Conservation (phyloP, 1,140 invertebrate genomes). For the Thereuonema tuberculata region DNA sequence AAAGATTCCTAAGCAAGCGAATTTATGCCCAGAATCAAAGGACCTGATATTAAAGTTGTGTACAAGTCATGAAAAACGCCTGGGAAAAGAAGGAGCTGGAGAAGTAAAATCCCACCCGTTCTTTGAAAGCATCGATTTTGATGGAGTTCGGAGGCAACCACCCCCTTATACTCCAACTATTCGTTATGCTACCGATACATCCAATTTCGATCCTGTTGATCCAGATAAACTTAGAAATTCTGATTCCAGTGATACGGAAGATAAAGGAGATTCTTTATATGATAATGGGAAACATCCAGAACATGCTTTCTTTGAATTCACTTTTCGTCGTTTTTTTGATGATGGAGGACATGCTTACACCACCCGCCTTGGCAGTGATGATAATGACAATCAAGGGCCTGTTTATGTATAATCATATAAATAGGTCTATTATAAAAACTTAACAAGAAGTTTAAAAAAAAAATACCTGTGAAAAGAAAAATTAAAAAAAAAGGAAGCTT, state of each 20-base stretch:
- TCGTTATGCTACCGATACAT: slow-evolving; percentile 88
- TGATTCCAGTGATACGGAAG: slow-evolving; percentile 43
- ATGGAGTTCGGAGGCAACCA: slow-evolving; percentile 67
- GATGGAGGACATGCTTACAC: slow-evolving; percentile 51
- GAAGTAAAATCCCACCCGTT: slow-evolving; percentile 92
- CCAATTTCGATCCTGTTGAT: slow-evolving; percentile 91
- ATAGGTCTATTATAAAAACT: no score
- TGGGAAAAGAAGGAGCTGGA: slow-evolving; percentile 75
- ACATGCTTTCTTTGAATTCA: slow-evolving; percentile 98
- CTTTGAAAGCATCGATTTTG: slow-evolving; percentile 78
- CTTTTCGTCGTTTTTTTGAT: slow-evolving; percentile 95
- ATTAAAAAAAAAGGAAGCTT: no score
- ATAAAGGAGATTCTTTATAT: slow-evolving; percentile 52
- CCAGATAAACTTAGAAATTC: slow-evolving; percentile 70
- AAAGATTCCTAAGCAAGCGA: slow-evolving; percentile 72
- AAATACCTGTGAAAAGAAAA: no score
- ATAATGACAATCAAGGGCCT: slow-evolving; percentile 68
- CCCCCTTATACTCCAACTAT: slow-evolving; percentile 90
- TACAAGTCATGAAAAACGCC: slow-evolving; percentile 66
- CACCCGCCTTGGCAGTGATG: slow-evolving; percentile 52
- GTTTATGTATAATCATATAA: slow-evolving; percentile 62
- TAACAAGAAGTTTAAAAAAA: no score
- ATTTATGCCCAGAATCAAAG: slow-evolving; percentile 67
- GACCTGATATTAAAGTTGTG: slow-evolving; percentile 88
- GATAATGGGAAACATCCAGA: slow-evolving; percentile 65